Evolutionary conservation across 1,140 invertebrate species (phyloP), one percentile per base, ranked within the genome.

Genomic region (Pygmarrhopalites habei): DNA sequence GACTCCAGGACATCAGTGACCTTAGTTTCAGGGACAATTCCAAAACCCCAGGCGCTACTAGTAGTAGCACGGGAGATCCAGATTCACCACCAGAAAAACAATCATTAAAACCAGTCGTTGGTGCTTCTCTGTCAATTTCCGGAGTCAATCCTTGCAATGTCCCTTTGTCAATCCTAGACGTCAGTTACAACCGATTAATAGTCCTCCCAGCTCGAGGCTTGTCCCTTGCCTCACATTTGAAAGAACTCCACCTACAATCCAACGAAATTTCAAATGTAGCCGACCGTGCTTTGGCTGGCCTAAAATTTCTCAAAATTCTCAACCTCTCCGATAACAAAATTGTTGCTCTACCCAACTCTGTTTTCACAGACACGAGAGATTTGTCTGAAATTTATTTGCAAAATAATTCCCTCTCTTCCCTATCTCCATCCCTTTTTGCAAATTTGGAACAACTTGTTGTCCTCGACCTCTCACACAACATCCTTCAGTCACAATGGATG

Each of bases 261-360:
- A 94, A 94, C 73, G 87, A 87, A 75, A 89, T 93, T 64, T 86
- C 86, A 12, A 86, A 87, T 82, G 84, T 92, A 0, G 86, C 84
- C 29, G 89, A 92, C 75, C 83, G 83, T 67, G 89, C 90, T 0
- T 74, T 94, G 5, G 81, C 82, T 62, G 88, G 89, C 2, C 76
- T 93, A 17, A 84, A 87, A 75, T 82, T 84, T 63, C 77, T 93
- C 21, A 84, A 88, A 75, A 83, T 88, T 68, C 82, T 93, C 58
- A 88, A 93, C 77, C 77, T 93, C 44, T 90, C 89, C 10, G 86
- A 86, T 69, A 94, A 93, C 76, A 87, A 87, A 81, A 85, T 95
- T 44, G 87, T 90, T 2, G 86, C 89, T 26, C 76, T 95, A 61
- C 90, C 91, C n/a, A 82, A 86, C 29, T 85, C 86, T 68, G 77